phyloP scores from a whole-genome alignment of 92 coral and sea anemone species.

The Porites divaricata region DNA sequence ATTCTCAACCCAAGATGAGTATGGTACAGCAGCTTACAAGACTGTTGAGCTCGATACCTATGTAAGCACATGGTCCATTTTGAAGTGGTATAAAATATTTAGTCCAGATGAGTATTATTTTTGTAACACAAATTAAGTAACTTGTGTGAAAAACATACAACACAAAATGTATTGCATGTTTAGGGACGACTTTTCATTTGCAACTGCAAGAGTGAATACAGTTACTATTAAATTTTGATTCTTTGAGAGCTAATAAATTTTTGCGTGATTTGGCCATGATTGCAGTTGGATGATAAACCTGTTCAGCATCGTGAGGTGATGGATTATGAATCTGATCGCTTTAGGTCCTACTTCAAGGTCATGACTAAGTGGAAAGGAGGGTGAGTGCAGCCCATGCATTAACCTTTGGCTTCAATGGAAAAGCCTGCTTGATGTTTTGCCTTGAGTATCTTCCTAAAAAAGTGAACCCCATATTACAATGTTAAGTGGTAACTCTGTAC shows the following conservation, averaged over 20 bases:
- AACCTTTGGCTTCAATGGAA: not conserved
- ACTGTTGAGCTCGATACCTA: slow-evolving; percentile 91
- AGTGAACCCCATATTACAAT: no score
- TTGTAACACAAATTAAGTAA: not conserved
- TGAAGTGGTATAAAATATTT: no score
- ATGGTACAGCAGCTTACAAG: slow-evolving; percentile 98
- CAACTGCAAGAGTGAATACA: no score
- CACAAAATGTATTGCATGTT: no score
- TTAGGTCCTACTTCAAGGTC: slow-evolving; percentile 73
- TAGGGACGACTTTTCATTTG: not conserved
- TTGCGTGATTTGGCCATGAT: not conserved
- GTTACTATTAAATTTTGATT: no score
- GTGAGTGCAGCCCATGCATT: slow-evolving; percentile 48
- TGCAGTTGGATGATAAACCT: slow-evolving; percentile 91
- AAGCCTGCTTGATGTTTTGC: no score
- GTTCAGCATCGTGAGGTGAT: slow-evolving; percentile 94
- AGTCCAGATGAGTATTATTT: not conserved
- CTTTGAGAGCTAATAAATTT: not conserved
- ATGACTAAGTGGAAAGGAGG: slow-evolving; percentile 83
- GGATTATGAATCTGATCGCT: slow-evolving; percentile 72
- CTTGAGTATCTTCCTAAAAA: no score
- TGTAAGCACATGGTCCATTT: slow-evolving; percentile 53
- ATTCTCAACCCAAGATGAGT: slow-evolving; percentile 90
- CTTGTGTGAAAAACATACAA: no score
- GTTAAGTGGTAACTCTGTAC: no score